Evolutionary conservation across 1,140 invertebrate species (phyloP), one percentile per base, ranked within the genome.

Genomic region (Tetragonula clypearis): DNA sequence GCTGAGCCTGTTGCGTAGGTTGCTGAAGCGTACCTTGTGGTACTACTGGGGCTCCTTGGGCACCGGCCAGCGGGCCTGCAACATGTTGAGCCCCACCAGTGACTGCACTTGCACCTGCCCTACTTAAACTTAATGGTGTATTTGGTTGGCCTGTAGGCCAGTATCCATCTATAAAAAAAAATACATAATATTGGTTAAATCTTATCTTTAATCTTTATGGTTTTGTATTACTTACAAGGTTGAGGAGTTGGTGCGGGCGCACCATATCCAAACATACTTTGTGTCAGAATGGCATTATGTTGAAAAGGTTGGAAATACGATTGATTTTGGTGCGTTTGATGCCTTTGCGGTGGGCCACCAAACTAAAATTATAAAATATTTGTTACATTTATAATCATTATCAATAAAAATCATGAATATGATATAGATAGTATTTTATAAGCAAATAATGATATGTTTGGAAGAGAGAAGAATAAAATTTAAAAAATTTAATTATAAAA

Each of bases 1-100:
- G 77, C 66, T 93, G 94, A 53, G 92, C 87, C 80, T 91, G 93
- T 82, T 92, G 94, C 0, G 92, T 79, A 56, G 92, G 85, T 86
- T 93, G 94, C 78, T 93, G 94, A 68, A 95, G 84, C 49, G 93
- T 86, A 86, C 92, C 91, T 84, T 94, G 94, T 11, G 92, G 92
- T 82, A 94, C 90, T 58, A 94, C 91, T 68, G 92, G 82, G 84
- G 91, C 92, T 88, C 92, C 92, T 92, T 94, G 93, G 75, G 91
- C 91, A 86, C 90, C 88, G 53, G 92, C 84, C 83, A 95, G 81
- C 74, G 92, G 91, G 55, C 91, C 92, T 65, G 90, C 85, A 56
- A 94, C 91, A 84, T 95, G 94, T 84, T 94, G 93, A 71, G 89
- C 90, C 68, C 92, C 92, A 80, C 88, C 90, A 85, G 88, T 93